Conservation (phyloP, 2,888 invertebrate genomes). For the Apotomis capreana region DNA sequence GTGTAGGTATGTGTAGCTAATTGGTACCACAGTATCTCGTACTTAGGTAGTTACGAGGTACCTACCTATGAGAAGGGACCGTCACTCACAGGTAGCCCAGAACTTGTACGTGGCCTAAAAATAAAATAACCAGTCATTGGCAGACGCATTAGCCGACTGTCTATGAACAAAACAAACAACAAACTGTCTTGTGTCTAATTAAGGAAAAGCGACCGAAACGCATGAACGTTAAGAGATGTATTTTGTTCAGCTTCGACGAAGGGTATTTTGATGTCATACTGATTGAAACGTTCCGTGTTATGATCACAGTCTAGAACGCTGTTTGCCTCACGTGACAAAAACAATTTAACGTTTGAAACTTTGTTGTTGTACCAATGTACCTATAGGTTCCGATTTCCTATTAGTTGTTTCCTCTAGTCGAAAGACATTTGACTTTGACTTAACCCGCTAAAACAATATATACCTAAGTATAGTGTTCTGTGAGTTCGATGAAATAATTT, state of each 20-base stretch:
- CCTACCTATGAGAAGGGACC: not conserved
- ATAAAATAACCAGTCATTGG: conserved; percentile 17
- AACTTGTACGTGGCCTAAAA: conserved; percentile 20
- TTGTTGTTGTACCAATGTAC: not conserved
- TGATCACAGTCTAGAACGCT: not conserved
- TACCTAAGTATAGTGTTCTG: too few relatives aligned
- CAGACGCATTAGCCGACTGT: not conserved
- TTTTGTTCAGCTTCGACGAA: not conserved
- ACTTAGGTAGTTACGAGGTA: not conserved
- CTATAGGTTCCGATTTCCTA: too few relatives aligned
- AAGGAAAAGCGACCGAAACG: not conserved
- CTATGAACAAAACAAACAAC: not conserved
- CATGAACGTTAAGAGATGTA: conserved; percentile 1
- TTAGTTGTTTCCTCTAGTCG: too few relatives aligned
- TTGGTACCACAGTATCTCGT: too few relatives aligned
- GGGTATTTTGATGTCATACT: not conserved
- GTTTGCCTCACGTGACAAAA: conserved; percentile 4
- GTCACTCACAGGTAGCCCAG: conserved; percentile 14
- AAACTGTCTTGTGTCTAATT: not conserved
- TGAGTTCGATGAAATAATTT: too few relatives aligned
- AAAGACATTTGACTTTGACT: not conserved
- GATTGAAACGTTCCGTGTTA: conserved; percentile 7
- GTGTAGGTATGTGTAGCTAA: too few relatives aligned
- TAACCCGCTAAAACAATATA: too few relatives aligned
- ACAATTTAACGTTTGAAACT: not conserved